Evolutionary conservation across 2,888 invertebrate species (phyloP).

Genomic region (Euplexia lucipara): DNA sequence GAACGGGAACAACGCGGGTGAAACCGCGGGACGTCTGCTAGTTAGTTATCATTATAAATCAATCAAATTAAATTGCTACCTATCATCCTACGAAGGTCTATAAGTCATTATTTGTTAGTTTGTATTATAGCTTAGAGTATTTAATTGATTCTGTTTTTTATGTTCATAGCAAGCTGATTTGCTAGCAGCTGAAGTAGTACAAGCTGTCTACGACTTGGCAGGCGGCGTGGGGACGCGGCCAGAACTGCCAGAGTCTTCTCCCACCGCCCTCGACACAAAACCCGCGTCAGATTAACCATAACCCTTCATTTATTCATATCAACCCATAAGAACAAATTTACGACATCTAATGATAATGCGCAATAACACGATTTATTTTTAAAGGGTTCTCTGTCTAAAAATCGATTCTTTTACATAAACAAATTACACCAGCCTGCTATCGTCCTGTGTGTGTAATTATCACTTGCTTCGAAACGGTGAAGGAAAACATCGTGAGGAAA

Average conservation of each 20-base stretch:
- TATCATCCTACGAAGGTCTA: too few species aligned
- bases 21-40: too few species aligned
- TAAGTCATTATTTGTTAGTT: too few species aligned
- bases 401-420: constrained; percentile 6
- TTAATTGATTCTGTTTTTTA: constrained; percentile 18
- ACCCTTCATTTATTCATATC: constrained; percentile 20
- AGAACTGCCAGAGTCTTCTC: constrained; percentile 63
- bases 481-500: too few species aligned
- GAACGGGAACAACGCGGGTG: too few species aligned
- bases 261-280: neutral
- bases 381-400: constrained; percentile 14
- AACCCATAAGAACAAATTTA: constrained; percentile 42
- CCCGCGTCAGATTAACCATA: neutral
- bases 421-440: too few species aligned
- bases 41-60: too few species aligned
- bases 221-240: constrained; percentile 95
- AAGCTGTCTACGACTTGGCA: constrained; percentile 94
- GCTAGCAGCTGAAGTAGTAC: constrained; percentile 94
- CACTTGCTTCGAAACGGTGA: too few species aligned
- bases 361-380: constrained; percentile 22
- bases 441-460: too few species aligned
- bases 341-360: constrained; percentile 6
- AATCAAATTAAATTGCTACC: too few species aligned
- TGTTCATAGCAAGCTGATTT: constrained; percentile 91
- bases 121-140: too few species aligned